Base-by-base conservation (phyloP, 2,888 invertebrate genomes). In the Dynastes hyllus region DNA sequence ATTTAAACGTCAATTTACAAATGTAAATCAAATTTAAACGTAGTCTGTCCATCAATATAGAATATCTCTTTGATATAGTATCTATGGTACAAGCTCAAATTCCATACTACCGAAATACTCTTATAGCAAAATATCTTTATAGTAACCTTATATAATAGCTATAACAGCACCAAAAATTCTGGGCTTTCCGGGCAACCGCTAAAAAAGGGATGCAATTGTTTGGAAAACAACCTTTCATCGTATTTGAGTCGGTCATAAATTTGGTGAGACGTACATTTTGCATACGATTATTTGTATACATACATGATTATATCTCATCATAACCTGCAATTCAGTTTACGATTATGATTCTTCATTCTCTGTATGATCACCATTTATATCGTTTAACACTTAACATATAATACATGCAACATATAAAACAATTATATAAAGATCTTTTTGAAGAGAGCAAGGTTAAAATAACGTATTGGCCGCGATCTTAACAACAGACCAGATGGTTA, bases 381-480 rank as follows among this genome's bases (percentile, higher is more conserved):
- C 73, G 61, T 75, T 79, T 63, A 79, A 79, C 79, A 79, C 55
- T 75, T 79, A 79, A 76, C 76, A 77, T 70, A 79, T 77, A 79
- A 37, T 79, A 79, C 79, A 79, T 79, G 79, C 79, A 79, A 79
- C 79, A 79, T 79, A 79, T 69, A 78, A 78, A 79, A 78, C 78
- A 67, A 73, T 37, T 73, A 71, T 65, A 50, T 73, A 75, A 61
- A 61, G 61, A 75, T 75, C 27, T 75, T 45, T 8, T 61, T 27
- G 11, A 75, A 61, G 61, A 58, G 27, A 45, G 61, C 27, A 75
- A 61, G 73, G 73, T 75, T 75, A 75, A 75, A 75, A 75, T 40
- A 75, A 45, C 27, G 55, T n/a, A 22, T 11, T 45, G 73, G 61
- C 45, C n/a, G 16, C 16, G 71, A 61, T 75, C 1, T 27, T 22